Evolutionary conservation across 2,113 vertebrate genomes (phyloP), one percentile per base, ranked within the genome.

Genomic region (Nanger granti): DNA sequence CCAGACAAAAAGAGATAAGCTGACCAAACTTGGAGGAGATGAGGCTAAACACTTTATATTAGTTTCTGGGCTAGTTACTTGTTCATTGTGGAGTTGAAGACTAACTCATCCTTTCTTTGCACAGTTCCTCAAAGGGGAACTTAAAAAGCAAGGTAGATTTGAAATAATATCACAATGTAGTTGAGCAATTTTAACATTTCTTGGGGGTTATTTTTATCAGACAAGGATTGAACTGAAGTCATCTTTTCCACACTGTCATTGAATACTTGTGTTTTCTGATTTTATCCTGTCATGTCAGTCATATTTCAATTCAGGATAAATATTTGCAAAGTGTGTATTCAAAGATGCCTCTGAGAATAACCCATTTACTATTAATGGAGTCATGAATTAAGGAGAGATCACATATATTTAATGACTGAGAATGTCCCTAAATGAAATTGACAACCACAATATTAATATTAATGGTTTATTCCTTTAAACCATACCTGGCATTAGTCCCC

Each of bases 191-290:
- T 93, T 76, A 89, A 89, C 10, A 85, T 22, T 88, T 66, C 29
- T 91, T 91, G 6, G 64, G 18, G 94, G 93, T 96, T 8, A 73
- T 82, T 97, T 95, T 96, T 95, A 90, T 52, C 80, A 83, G 29
- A 54, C 18, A n/a, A 96, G 31, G 37, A 26, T 96, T 82, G 52
- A 91, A 94, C 28, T 94, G 62, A 86, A 87, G 52, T 34, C 12
- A 84, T 73, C 24, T 82, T 76, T 92, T 97, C 97, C 93, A 91
- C 57, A 55, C 20, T 57, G 37, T 85, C 62, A 66, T 76, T 96
- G 89, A 89, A 69, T 86, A 89, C 60, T 87, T 97, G 95, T 94
- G 31, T 82, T 82, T 29, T 83, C 52, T 92, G 76, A 55, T 26
- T 97, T 94, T 15, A 90, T 97, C 7, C 18, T 84, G 73, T 95